Conservation (phyloP, 2,797 vertebrate species). For the Falco peregrinus region DNA sequence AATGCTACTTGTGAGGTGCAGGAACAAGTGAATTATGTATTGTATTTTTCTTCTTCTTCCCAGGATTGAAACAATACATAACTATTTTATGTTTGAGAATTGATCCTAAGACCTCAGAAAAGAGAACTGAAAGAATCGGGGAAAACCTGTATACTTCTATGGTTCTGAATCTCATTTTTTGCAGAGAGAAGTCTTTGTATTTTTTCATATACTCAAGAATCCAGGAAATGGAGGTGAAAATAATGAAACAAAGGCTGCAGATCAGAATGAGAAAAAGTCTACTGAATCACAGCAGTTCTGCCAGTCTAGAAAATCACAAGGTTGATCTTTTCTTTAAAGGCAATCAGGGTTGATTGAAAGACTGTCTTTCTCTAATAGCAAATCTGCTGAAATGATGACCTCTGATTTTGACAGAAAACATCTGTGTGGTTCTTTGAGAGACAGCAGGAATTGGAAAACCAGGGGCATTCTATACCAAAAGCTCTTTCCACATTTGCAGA, state of each 20-base stretch:
- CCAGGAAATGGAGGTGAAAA: neutral
- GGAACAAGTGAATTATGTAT: neutral
- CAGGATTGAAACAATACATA: neutral
- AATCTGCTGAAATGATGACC: neutral
- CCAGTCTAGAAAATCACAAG: neutral
- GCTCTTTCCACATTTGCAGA: neutral
- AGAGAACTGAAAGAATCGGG: neutral
- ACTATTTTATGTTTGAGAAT: neutral
- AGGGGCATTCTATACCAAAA: neutral
- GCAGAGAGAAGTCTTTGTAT: neutral
- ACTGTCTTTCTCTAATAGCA: neutral
- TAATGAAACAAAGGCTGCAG: neutral
- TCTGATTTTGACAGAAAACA: neutral
- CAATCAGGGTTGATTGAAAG: neutral
- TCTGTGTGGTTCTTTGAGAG: neutral
- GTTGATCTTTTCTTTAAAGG: neutral
- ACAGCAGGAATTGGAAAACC: neutral
- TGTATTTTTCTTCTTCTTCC: neutral
- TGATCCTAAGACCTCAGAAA: neutral
- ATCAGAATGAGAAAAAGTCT: neutral
- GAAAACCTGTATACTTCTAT: neutral
- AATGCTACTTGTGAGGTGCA: neutral
- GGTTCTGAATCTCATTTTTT: neutral
- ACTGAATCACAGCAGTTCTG: neutral
- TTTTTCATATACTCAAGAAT: neutral